These are phyloP conservation scores for Sciaenops ocellatus DNA, from an alignment of 2,797 vertebrate genomes.

Conservation along the genomic window DNA sequence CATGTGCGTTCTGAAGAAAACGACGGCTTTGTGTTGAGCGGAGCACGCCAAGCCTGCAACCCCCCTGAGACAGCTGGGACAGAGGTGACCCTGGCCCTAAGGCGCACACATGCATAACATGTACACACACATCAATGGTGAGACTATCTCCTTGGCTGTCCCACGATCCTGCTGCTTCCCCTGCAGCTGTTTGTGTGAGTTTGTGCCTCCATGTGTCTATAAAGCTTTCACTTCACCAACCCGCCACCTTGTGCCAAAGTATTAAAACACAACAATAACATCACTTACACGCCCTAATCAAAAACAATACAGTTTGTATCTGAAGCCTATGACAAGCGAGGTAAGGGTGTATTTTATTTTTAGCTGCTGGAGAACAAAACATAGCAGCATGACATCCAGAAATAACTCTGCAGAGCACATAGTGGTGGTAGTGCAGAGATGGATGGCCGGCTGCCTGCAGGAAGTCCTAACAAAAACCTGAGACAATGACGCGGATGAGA, in stretches of 20 bases:
- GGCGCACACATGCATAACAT: conserved; percentile 47
- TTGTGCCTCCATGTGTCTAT: conserved; percentile 23
- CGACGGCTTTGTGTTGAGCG: conserved; percentile 69
- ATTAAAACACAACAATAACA: conserved; percentile 59
- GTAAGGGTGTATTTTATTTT: conserved; percentile 81
- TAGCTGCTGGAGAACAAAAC: conserved; percentile 78
- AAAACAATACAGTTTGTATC: conserved; percentile 66
- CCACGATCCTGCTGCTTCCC: conserved; percentile 45
- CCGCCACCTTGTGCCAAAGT: conserved; percentile 17
- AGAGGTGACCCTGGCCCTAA: conserved; percentile 75
- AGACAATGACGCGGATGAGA: conserved; percentile 71
- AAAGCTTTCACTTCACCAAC: conserved; percentile 34
- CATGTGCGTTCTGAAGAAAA: conserved; percentile 75
- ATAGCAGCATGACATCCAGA: conserved; percentile 71
- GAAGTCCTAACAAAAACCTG: conserved; percentile 65
- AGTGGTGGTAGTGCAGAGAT: conserved; percentile 53
- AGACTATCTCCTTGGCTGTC: conserved; percentile 44
- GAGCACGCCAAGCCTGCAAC: conserved; percentile 50
- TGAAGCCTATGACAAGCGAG: conserved; percentile 43
- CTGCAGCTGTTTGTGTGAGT: conserved; percentile 73
- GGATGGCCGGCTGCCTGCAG: conserved; percentile 55
- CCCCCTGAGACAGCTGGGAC: conserved; percentile 81
- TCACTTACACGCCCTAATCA: conserved; percentile 46
- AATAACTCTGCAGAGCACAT: conserved; percentile 66
- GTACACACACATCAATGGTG: conserved; percentile 43